A percentile compares a stretch with the other conserved stretches of the same genome.
phyloP scores from a whole-genome alignment of 2,888 invertebrate genomes.

The Acrobasis suavella region DNA sequence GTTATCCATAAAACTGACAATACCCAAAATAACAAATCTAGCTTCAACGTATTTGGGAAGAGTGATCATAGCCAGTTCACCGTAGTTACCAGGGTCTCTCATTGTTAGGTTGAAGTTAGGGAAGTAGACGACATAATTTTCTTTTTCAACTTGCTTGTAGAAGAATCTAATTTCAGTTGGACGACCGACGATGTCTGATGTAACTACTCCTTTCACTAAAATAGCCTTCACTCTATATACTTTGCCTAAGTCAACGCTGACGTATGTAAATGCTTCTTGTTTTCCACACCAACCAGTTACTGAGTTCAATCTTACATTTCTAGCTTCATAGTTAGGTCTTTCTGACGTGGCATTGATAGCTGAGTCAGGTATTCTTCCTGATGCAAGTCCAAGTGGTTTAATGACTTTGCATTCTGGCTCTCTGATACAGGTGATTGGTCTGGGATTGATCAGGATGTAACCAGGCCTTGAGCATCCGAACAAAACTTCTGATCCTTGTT shows the following conservation, averaged over 20 bases:
- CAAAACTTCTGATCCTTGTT: constrained; percentile 94
- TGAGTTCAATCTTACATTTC: constrained; percentile 93
- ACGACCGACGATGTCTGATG: constrained; percentile 96
- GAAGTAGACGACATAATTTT: constrained; percentile 98
- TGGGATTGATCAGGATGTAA: constrained; percentile 94
- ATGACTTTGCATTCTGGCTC: constrained; percentile 97
- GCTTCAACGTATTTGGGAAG: constrained; percentile 96
- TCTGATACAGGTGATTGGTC: constrained; percentile 94
- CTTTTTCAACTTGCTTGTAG: constrained; percentile 96
- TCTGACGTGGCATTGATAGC: constrained; percentile 98
- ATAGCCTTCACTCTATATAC: constrained; percentile 96
- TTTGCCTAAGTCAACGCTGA: constrained; percentile 96
- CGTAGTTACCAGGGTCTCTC: constrained; percentile 97
- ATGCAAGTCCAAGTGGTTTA: constrained; percentile 93
- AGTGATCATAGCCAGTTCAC: constrained; percentile 97
- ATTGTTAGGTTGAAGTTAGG: constrained; percentile 97
- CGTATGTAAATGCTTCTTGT: constrained; percentile 97
- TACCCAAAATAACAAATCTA: constrained; percentile 95
- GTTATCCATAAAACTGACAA: constrained; percentile 98
- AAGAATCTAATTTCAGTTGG: constrained; percentile 98
- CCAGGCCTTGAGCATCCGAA: constrained; percentile 96
- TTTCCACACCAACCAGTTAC: constrained; percentile 99
- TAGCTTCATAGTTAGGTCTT: constrained; percentile 95
- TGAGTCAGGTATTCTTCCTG: constrained; percentile 95
- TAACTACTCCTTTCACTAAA: constrained; percentile 96